Conservation (phyloP, 2,797 vertebrate genomes). For the Meriones psammophilus region DNA sequence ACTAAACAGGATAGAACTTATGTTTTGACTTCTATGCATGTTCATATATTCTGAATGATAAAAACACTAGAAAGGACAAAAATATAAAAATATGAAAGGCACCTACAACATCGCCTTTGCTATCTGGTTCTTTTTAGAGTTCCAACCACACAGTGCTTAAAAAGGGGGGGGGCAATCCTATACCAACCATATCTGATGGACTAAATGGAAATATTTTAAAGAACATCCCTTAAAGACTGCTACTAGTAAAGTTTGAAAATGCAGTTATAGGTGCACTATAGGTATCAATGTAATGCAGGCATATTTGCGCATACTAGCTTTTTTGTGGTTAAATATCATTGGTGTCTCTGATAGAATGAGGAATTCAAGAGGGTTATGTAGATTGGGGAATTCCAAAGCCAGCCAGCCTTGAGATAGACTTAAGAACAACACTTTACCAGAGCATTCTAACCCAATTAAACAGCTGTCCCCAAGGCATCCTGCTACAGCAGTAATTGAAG, state of each 20-base stretch:
- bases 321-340: background rate
- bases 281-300: background rate
- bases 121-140: background rate
- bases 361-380: constrained; percentile 69
- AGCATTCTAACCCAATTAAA: constrained; percentile 82
- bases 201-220: constrained; percentile 17
- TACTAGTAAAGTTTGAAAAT: background rate
- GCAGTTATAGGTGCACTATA: background rate
- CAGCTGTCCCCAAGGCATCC: constrained; percentile 66
- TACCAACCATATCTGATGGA: background rate
- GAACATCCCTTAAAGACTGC: background rate
- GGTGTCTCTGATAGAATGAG: constrained; percentile 26
- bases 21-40: background rate
- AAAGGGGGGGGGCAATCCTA: background rate
- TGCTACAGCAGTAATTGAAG: constrained; percentile 79
- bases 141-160: background rate
- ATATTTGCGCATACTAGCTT: background rate
- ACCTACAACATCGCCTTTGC: background rate
- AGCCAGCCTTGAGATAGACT: constrained; percentile 67
- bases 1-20: background rate
- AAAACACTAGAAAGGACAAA: background rate
- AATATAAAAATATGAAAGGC: constrained; percentile 39
- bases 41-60: background rate
- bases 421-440: constrained; percentile 73
- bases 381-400: constrained; percentile 67